These are phyloP conservation scores for Archips crataeganus DNA, from an alignment of 2,888 invertebrate species.

Conservation along the genomic window DNA sequence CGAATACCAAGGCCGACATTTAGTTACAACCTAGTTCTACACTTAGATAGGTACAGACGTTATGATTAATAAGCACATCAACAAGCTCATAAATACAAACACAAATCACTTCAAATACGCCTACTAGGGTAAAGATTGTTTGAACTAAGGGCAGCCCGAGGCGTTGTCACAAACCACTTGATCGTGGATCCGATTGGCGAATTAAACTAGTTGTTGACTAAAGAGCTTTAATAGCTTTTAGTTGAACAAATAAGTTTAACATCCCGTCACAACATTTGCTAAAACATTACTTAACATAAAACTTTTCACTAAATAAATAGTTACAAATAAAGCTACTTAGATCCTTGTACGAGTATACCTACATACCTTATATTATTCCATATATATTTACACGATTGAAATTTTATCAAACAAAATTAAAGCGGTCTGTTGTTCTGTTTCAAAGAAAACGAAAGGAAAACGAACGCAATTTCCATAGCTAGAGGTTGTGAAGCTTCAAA, in stretches of 20 bases:
- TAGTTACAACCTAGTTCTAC: not conserved
- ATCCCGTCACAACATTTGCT: slow-evolving; percentile 7
- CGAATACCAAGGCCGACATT: too few relatives aligned
- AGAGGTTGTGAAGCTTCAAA: not conserved
- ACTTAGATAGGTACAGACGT: not conserved
- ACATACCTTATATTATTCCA: too few relatives aligned
- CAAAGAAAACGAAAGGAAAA: not conserved
- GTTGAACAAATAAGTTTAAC: slow-evolving; percentile 12
- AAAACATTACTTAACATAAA: not conserved
- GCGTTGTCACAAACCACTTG: slow-evolving; percentile 19
- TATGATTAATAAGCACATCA: not conserved
- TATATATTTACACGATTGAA: too few relatives aligned
- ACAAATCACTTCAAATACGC: slow-evolving; percentile 9
- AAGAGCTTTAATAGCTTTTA: slow-evolving; percentile 24
- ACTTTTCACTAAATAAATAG: not conserved
- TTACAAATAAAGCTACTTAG: not conserved
- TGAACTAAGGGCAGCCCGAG: slow-evolving; percentile 13
- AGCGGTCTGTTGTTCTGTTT: not conserved
- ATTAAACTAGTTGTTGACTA: slow-evolving; percentile 27
- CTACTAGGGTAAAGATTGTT: slow-evolving; percentile 11
- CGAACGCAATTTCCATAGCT: not conserved
- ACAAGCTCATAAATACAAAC: not conserved
- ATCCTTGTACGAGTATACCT: too few relatives aligned
- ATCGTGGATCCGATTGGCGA: slow-evolving; percentile 28
- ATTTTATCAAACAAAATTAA: not conserved